phyloP scores from a whole-genome alignment of 2,797 vertebrate genomes.

The Lagorchestes hirsutus region DNA sequence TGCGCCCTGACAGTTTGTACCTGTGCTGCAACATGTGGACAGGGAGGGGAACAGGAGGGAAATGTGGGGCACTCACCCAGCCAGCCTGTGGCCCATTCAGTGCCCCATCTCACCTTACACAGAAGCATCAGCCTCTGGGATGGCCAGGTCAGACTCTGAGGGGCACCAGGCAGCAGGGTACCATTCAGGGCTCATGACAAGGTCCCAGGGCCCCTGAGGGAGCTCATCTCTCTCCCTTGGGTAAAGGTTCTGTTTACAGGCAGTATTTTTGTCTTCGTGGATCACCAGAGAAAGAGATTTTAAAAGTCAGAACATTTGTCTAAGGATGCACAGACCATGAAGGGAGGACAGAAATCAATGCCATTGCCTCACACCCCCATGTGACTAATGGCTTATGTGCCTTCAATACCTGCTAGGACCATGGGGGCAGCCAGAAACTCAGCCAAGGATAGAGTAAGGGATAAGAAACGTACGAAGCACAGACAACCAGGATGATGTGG shows the following conservation, averaged over 20 bases:
- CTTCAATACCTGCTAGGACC: conserved; percentile 6
- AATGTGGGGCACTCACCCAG: conserved; percentile 8
- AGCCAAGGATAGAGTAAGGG: neutral
- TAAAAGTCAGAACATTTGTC: conserved; percentile 8
- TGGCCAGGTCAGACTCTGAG: neutral
- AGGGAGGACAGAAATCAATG: conserved; percentile 41
- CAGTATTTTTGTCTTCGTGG: neutral
- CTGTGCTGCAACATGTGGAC: conserved; percentile 14
- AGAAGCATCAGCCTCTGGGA: neutral
- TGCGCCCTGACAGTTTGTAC: neutral
- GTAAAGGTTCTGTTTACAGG: conserved; percentile 19
- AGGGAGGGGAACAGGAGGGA: neutral
- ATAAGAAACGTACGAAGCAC: neutral
- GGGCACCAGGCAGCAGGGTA: neutral
- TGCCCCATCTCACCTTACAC: neutral
- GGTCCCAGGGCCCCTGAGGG: neutral
- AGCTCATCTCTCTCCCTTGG: neutral
- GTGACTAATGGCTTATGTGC: neutral
- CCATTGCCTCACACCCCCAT: neutral
- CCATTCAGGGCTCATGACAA: neutral
- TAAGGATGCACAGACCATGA: conserved; percentile 12
- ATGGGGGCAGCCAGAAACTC: conserved; percentile 7
- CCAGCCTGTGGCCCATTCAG: neutral
- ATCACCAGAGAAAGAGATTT: neutral
- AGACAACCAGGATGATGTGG: neutral